Evolutionary conservation across 1,140 invertebrate genomes (phyloP).

Genomic region (Eulimnadia texana): DNA sequence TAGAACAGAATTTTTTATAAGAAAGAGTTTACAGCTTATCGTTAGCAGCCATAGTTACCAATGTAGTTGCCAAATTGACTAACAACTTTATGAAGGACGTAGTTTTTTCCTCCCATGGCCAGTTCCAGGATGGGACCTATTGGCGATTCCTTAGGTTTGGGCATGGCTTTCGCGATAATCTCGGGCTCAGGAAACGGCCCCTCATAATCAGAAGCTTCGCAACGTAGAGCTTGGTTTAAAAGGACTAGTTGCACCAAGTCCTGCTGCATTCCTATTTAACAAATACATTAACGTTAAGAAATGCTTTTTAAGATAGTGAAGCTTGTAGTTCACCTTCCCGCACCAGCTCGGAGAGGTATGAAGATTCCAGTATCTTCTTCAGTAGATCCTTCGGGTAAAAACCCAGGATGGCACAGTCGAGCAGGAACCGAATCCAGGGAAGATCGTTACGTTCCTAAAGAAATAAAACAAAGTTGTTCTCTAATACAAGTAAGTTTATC

Average conservation of each 20-base stretch:
- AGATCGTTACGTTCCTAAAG: background rate
- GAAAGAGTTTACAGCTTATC: background rate
- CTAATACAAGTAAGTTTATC: background rate
- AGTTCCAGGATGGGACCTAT: slow-evolving; percentile 2
- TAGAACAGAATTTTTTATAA: background rate
- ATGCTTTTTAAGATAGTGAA: background rate
- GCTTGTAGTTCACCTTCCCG: background rate
- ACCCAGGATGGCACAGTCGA: slow-evolving; percentile 6
- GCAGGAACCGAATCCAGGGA: slow-evolving; percentile 5
- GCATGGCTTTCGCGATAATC: background rate
- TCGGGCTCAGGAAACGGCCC: background rate
- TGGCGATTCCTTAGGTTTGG: background rate
- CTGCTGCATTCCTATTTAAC: background rate
- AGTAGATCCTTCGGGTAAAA: background rate
- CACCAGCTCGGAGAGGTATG: background rate
- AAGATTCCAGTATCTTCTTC: background rate
- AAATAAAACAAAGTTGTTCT: background rate
- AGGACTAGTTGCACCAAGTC: background rate
- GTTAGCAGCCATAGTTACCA: background rate
- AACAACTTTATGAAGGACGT: slow-evolving; percentile 3
- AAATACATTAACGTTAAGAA: background rate
- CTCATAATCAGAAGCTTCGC: background rate
- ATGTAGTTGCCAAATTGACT: background rate
- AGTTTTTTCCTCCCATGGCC: slow-evolving; percentile 1
- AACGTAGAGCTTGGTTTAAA: background rate